Evolutionary conservation across 2,113 vertebrate genomes (phyloP), one percentile per base, ranked within the genome.

Genomic region (Vidua macroura): DNA sequence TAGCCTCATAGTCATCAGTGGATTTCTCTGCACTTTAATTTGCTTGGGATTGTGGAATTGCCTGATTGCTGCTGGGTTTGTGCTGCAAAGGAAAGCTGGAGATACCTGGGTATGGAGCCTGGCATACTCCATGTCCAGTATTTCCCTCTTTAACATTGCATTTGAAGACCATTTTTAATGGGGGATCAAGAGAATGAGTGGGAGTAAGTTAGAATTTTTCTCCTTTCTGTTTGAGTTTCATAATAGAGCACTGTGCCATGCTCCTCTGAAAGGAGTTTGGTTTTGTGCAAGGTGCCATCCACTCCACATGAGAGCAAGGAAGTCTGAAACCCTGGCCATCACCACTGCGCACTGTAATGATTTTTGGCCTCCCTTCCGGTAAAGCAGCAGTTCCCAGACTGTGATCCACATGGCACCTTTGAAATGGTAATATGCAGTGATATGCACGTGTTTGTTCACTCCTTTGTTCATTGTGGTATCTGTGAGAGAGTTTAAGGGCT

Each of bases 341-440:
- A 25, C 16, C 41, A 3, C 88, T 37, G 59, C 58, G 66, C 33
- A 10, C 46, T 15, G 1, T 58, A 69, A 73, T 83, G 87, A 31
- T 53, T 83, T 85, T 73, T 77, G 53, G 6, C 33, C 31, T 80
- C 24, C 67, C 60, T 91, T 94, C 78, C 67, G 11, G 82, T 30
- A 77, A 80, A 91, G 74, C 84, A 66, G 67, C 80, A 53, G 79
- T 83, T 94, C 82, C 81, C 88, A 95, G 92, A 88, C 92, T 62
- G 58, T 39, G 83, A 94, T 77, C 88, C 73, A 78, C 83, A 83
- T 48, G 64, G 59, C 74, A 88, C 92, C 94, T 96, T 96, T 96
- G 96, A 96, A 96, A 88, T 96, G 95, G 89, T 94, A 96, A 96
- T 86, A 81, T 3, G 12, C 4, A 10, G 76, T 68, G 95, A 96